Percentiles rank a stretch among this genome's conserved stretches.
These are phyloP conservation scores for Ephestia elutella DNA, from an alignment of 1,140 invertebrate genomes.

Conservation along the genomic window DNA sequence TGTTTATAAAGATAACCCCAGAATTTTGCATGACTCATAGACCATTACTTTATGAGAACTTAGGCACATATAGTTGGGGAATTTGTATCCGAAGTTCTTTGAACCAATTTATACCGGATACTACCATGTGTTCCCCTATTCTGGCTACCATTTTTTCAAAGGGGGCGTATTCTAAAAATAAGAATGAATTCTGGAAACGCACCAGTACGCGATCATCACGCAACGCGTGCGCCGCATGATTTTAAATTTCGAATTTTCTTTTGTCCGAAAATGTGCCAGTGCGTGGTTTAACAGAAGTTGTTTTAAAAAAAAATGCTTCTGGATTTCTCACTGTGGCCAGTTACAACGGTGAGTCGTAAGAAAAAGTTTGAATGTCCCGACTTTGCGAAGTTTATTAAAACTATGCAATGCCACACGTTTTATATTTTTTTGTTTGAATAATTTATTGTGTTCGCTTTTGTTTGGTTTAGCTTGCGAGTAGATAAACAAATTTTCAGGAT, in stretches of 20 bases:
- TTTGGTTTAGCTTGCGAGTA: too few species aligned
- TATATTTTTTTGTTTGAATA: too few species aligned
- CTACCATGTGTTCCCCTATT: constrained; percentile 45
- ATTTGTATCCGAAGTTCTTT: constrained; percentile 3
- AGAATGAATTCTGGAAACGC: constrained; percentile 40
- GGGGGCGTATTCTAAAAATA: constrained; percentile 71
- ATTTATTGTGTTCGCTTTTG: too few species aligned
- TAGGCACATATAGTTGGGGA: not conserved
- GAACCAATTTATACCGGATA: constrained; percentile 44
- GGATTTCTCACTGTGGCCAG: constrained; percentile 6
- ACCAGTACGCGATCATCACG: constrained; percentile 29
- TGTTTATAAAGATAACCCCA: not conserved
- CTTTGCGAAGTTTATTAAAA: not conserved
- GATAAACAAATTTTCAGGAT: too few species aligned
- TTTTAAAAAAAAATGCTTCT: not conserved
- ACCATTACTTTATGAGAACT: constrained; percentile 9
- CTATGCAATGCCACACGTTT: too few species aligned
- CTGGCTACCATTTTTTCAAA: constrained; percentile 32
- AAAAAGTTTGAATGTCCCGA: not conserved
- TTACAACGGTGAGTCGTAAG: not conserved
- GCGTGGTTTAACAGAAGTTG: constrained; percentile 5
- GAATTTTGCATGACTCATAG: not conserved
- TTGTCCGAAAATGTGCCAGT: constrained; percentile 29
- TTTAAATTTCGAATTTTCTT: constrained; percentile 29
- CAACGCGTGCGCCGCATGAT: constrained; percentile 33